Conservation (phyloP, 2,888 invertebrate species). For the Priocnemis perturbator region DNA sequence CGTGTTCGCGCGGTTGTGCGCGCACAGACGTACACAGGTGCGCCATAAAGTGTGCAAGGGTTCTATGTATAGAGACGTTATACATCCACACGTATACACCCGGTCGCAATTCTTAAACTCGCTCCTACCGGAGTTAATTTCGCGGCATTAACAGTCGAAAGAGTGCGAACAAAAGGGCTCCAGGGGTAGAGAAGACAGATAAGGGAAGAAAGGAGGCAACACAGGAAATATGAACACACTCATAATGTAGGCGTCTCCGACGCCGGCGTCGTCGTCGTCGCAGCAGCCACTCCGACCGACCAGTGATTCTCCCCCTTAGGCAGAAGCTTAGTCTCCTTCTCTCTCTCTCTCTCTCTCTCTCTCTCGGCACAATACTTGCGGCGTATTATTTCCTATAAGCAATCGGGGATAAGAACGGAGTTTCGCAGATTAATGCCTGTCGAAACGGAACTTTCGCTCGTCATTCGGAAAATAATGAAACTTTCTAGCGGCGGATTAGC, state of each 20-base stretch:
- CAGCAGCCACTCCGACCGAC: constrained; percentile 3
- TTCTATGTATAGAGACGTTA: constrained; percentile 3
- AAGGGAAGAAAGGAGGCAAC: constrained; percentile 66
- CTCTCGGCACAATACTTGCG: no score
- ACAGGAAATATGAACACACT: constrained; percentile 71
- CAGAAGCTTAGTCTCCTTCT: not conserved
- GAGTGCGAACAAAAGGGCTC: constrained; percentile 74
- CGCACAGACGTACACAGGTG: no score
- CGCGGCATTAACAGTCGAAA: constrained; percentile 74
- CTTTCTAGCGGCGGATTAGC: no score
- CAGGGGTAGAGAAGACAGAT: constrained; percentile 65
- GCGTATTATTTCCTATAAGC: no score
- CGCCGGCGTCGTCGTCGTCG: constrained; percentile 2
- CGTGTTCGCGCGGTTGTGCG: constrained; percentile 18
- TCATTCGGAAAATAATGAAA: no score
- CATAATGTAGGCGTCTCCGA: constrained; percentile 62
- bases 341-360: not conserved
- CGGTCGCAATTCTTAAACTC: constrained; percentile 69
- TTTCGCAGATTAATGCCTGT: no score
- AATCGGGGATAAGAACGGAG: no score
- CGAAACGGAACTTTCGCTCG: no score
- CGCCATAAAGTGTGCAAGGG: no score
- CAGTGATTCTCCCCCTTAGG: constrained; percentile 43
- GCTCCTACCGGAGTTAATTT: constrained; percentile 72
- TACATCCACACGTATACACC: constrained; percentile 27